A percentile compares a stretch with the other conserved stretches of the same genome.
Conservation (phyloP, 2,113 vertebrate species). For the Siniperca knerii region DNA sequence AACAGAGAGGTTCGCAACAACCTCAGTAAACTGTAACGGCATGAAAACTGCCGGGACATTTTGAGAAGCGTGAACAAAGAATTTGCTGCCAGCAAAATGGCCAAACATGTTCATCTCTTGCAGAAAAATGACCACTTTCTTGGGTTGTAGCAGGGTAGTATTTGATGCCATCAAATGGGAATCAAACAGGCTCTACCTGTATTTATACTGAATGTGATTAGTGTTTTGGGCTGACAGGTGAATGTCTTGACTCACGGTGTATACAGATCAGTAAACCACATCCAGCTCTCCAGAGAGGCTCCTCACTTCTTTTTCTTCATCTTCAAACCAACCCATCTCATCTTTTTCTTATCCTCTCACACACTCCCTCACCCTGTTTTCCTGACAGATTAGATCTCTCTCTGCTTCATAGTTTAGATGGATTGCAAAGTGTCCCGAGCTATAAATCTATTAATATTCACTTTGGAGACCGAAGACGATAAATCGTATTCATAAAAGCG, state of each 20-base stretch:
- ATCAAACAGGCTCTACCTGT: not conserved
- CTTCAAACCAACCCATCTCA: not conserved
- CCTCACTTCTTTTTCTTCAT: constrained; percentile 25
- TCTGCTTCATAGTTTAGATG: constrained; percentile 60
- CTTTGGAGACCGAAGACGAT: constrained; percentile 61
- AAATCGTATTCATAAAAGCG: constrained; percentile 68
- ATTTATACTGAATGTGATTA: not conserved
- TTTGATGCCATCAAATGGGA: constrained; percentile 8
- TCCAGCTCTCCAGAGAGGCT: constrained; percentile 7
- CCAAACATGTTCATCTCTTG: not conserved
- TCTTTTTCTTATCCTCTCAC: constrained; percentile 3
- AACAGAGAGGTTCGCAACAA: constrained; percentile 18
- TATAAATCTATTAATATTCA: constrained; percentile 79
- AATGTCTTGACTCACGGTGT: constrained; percentile 9
- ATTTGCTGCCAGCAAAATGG: constrained; percentile 6
- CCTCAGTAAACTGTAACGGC: constrained; percentile 10
- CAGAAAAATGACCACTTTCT: constrained; percentile 14
- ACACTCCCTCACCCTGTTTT: constrained; percentile 28
- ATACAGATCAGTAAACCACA: constrained; percentile 12
- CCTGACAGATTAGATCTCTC: constrained; percentile 58
- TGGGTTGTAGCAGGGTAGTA: not conserved
- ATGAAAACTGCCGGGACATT: constrained; percentile 25
- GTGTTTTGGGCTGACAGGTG: constrained; percentile 1
- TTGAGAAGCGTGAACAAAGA: constrained; percentile 16
- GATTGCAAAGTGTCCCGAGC: constrained; percentile 62